These are phyloP conservation scores for Nasonia giraulti DNA, from an alignment of 1,140 invertebrate genomes.

Conservation along the genomic window DNA sequence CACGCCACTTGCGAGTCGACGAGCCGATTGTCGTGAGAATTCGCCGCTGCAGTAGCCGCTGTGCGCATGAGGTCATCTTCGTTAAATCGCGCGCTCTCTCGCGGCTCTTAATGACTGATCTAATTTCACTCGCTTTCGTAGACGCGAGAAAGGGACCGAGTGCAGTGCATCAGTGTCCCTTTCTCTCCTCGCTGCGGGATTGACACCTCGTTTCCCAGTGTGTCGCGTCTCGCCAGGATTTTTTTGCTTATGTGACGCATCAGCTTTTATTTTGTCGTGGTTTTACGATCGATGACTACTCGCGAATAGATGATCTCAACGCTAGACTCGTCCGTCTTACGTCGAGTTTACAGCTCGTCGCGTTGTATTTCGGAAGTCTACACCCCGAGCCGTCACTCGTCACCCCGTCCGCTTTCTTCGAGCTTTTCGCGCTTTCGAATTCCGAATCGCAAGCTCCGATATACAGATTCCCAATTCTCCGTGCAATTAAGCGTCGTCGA, in stretches of 20 bases:
- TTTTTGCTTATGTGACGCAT: no score
- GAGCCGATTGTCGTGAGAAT: conserved; percentile 75
- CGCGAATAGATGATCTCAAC: background rate
- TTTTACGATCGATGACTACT: background rate
- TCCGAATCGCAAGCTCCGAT: background rate
- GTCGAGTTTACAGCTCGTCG: no score
- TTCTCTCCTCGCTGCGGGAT: background rate
- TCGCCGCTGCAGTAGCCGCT: conserved; percentile 64
- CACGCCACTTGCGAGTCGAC: conserved; percentile 69
- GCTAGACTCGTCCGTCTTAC: background rate
- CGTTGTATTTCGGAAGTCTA: background rate
- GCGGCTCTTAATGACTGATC: conserved; percentile 72
- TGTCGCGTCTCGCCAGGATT: background rate
- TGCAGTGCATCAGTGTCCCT: background rate
- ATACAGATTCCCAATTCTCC: conserved; percentile 25
- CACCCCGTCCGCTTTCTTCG: no score
- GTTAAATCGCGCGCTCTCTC: conserved; percentile 71
- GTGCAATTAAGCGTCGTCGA: conserved; percentile 14
- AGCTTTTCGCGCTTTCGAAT: no score
- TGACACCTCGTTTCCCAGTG: background rate
- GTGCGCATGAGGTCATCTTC: conserved; percentile 73
- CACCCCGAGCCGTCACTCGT: no score
- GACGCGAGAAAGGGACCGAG: conserved; percentile 15
- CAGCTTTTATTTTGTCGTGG: background rate
- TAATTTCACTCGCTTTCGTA: conserved; percentile 61